Evolutionary conservation across 2,797 vertebrate species (phyloP).

Genomic region (Nyctalus aviator): DNA sequence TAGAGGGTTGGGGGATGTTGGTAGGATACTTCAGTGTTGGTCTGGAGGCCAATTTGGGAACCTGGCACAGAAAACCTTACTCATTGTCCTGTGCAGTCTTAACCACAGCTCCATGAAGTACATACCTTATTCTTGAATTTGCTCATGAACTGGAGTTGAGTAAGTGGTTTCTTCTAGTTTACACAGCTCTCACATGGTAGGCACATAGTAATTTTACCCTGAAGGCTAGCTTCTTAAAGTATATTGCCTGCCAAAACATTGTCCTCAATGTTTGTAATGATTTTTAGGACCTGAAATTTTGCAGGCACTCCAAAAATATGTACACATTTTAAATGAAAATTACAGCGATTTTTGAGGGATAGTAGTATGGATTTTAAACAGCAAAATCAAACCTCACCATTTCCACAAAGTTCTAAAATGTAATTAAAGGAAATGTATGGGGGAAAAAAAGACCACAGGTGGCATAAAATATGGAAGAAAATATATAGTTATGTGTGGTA

Average conservation of each 20-base stretch:
- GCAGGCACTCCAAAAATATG: background rate
- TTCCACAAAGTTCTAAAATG: background rate
- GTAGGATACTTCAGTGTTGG: background rate
- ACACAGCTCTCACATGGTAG: background rate
- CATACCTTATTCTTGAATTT: background rate
- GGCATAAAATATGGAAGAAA: background rate
- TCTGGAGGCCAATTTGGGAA: background rate
- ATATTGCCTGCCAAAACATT: background rate
- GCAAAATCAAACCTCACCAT: background rate
- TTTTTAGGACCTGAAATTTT: slow-evolving; percentile 36
- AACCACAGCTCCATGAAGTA: background rate
- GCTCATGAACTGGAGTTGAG: background rate
- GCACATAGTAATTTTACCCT: background rate
- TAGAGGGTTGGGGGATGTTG: background rate
- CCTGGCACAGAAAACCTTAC: background rate
- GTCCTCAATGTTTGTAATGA: background rate
- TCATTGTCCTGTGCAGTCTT: background rate
- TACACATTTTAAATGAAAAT: slow-evolving; percentile 50
- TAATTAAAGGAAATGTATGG: background rate
- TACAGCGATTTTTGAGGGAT: background rate
- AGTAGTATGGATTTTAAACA: background rate
- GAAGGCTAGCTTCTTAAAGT: background rate
- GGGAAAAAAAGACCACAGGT: no score
- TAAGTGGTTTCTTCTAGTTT: background rate
- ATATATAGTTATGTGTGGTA: background rate